phyloP scores from a whole-genome alignment of 2,888 invertebrate species.

The Belgica antarctica region DNA sequence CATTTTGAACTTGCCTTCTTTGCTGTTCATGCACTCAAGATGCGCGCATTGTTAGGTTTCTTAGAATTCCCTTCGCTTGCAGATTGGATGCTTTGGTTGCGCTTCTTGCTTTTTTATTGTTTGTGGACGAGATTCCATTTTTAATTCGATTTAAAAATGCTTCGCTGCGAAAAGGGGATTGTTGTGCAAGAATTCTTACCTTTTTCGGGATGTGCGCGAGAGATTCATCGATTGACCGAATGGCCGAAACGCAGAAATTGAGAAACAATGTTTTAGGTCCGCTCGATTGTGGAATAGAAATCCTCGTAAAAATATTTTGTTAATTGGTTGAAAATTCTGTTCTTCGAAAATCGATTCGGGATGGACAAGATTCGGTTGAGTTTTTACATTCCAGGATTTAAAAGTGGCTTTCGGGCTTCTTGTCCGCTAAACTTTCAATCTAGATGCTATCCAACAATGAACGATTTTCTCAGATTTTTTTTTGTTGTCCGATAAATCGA shows the following conservation, averaged over 20 bases:
- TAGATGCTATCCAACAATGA: neutral
- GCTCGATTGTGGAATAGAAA: conserved; percentile 33
- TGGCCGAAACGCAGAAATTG: conserved; percentile 6
- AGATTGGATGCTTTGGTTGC: neutral
- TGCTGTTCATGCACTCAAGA: neutral
- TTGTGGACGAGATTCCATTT: neutral
- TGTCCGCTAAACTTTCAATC: neutral
- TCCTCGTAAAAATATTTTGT: conserved; percentile 44
- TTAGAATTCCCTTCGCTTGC: neutral
- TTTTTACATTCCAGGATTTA: conserved; percentile 22
- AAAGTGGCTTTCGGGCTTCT: neutral
- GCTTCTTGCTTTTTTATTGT: neutral
- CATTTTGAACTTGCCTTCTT: neutral
- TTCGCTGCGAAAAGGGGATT: neutral
- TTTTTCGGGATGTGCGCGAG: neutral
- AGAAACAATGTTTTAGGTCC: neutral
- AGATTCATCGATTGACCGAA: neutral
- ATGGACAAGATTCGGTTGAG: conserved; percentile 5
- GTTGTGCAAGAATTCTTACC: conserved; percentile 7
- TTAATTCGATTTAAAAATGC: neutral
- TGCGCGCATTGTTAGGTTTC: neutral
- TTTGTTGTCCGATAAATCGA: conserved; percentile 2
- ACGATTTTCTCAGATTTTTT: conserved; percentile 9
- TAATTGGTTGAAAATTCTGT: conserved; percentile 46
- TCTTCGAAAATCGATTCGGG: conserved; percentile 19